phyloP scores from a whole-genome alignment of 2,113 vertebrate species.

The Oryzias melastigma region DNA sequence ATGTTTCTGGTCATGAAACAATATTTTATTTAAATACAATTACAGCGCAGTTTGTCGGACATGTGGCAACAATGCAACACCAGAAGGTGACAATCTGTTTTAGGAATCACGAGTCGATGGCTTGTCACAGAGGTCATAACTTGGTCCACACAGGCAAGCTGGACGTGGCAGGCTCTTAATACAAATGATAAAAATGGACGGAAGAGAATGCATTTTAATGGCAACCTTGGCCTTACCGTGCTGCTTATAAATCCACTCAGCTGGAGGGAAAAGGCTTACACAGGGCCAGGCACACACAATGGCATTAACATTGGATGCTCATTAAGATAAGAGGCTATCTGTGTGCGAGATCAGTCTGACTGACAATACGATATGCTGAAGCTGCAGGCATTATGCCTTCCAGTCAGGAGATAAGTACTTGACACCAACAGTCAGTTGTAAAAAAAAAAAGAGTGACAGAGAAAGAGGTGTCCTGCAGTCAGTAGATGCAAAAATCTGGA shows the following conservation, averaged over 20 bases:
- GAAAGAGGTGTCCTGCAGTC: conserved; percentile 30
- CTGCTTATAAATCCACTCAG: conserved; percentile 49
- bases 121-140: conserved; percentile 48
- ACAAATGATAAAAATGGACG: conserved; percentile 41
- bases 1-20: conserved; percentile 48
- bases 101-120: conserved; percentile 46
- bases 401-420: conserved; percentile 44
- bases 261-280: conserved; percentile 50
- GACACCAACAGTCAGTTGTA: conserved; percentile 56
- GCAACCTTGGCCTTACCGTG: conserved; percentile 35
- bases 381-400: conserved; percentile 40
- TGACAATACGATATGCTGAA: conserved; percentile 64
- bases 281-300: conserved; percentile 58
- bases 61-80: conserved; percentile 42
- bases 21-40: conserved; percentile 19
- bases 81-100: conserved; percentile 38
- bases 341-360: conserved; percentile 46
- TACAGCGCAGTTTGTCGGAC: conserved; percentile 25
- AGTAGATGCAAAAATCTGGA: conserved; percentile 39
- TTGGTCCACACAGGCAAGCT: conserved; percentile 43
- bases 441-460: conserved; percentile 47
- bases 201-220: conserved; percentile 39
- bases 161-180: conserved; percentile 44
- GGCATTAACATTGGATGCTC: conserved; percentile 63
- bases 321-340: conserved; percentile 72